A percentile compares a stretch with the other conserved stretches of the same genome.
Evolutionary conservation across 2,888 invertebrate genomes (phyloP).

Genomic region (Calameuta idolon): DNA sequence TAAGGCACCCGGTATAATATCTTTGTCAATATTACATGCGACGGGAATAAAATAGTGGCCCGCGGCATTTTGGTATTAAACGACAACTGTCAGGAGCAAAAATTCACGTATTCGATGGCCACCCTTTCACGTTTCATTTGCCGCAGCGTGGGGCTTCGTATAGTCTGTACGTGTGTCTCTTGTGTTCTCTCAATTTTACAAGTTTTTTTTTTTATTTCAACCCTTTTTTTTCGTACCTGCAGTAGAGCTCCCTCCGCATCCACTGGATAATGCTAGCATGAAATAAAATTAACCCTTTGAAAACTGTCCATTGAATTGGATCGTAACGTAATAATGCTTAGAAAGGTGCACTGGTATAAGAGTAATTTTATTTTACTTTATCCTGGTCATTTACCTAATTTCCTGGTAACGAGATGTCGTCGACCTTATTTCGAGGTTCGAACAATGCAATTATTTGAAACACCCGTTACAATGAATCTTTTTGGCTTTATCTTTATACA

Average conservation of each 20-base stretch:
- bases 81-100: constrained; percentile 44
- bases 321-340: background rate
- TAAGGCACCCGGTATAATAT: constrained; percentile 27
- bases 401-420: background rate
- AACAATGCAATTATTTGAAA: background rate
- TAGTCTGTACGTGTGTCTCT: background rate
- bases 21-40: constrained; percentile 29
- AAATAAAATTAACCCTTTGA: background rate
- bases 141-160: background rate
- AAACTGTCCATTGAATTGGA: background rate
- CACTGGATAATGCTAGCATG: background rate
- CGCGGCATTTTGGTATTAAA: constrained; percentile 41
- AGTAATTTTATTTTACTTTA: background rate
- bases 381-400: background rate
- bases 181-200: background rate
- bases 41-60: constrained; percentile 33
- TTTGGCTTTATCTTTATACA: background rate
- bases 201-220: background rate
- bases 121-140: background rate
- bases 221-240: background rate
- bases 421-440: background rate
- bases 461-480: background rate
- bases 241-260: background rate
- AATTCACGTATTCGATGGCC: background rate
- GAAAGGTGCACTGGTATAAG: background rate